These are phyloP conservation scores for Semnornis frantzii DNA, from an alignment of 2,113 vertebrate species.

Conservation along the genomic window DNA sequence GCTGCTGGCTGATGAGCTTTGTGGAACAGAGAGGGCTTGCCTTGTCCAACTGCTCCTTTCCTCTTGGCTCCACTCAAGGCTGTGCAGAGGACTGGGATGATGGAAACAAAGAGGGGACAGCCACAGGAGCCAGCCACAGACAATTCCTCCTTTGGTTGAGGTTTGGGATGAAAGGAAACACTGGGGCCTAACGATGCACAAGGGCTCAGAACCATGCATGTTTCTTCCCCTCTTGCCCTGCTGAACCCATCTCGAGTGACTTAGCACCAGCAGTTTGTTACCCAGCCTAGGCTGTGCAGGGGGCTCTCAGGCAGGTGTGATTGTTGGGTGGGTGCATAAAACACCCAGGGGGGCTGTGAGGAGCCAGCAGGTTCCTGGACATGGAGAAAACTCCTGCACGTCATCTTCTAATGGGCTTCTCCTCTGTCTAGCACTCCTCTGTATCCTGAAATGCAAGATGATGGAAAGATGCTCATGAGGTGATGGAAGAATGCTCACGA, in stretches of 20 bases:
- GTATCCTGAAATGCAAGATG: fast-evolving
- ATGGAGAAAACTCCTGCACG: fast-evolving
- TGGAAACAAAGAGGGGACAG: not conserved
- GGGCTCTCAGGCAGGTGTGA: not conserved
- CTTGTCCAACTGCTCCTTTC: not conserved
- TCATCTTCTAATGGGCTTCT: not conserved
- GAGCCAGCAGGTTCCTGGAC: fast-evolving
- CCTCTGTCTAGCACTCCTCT: fast-evolving
- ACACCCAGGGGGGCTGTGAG: not conserved
- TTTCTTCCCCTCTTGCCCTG: not conserved
- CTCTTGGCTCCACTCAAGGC: not conserved
- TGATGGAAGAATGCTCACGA: not conserved
- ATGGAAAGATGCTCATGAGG: not conserved
- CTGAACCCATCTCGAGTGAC: not conserved
- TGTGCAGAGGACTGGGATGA: not conserved
- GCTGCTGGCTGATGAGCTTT: not conserved
- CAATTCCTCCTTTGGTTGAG: not conserved
- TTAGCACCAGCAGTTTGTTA: not conserved
- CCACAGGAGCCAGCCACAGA: constrained; percentile 28
- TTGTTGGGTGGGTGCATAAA: not conserved
- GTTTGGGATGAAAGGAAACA: constrained; percentile 23
- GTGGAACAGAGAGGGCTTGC: not conserved
- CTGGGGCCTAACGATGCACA: not conserved
- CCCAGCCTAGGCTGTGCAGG: fast-evolving
- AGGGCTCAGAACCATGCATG: not conserved